Evolutionary conservation across 2,888 invertebrate genomes (phyloP).

Genomic region (Synanthedon formicaeformis): DNA sequence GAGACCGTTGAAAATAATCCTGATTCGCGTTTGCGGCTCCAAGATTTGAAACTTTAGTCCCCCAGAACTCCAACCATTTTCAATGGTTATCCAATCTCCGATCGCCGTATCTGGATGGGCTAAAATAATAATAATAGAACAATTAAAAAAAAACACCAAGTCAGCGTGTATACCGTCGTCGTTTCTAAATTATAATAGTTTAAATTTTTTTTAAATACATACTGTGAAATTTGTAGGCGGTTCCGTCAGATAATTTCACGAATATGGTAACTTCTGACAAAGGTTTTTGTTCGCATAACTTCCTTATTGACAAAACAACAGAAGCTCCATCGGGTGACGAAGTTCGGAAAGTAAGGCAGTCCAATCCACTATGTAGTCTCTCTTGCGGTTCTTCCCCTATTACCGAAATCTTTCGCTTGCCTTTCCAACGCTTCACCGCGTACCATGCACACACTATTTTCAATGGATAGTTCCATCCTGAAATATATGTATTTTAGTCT

Average conservation of each 20-base stretch:
- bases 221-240: slow-evolving; percentile 39
- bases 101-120: slow-evolving; percentile 67
- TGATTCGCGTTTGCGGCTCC: slow-evolving; percentile 71
- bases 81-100: slow-evolving; percentile 33
- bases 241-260: slow-evolving; percentile 51
- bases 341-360: slow-evolving; percentile 60
- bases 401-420: slow-evolving; percentile 16
- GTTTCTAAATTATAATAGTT: background rate
- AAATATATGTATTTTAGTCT: slow-evolving; percentile 2
- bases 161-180: too few species aligned
- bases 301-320: slow-evolving; percentile 64
- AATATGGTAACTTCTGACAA: slow-evolving; percentile 69
- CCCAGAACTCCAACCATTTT: slow-evolving; percentile 65
- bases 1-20: slow-evolving; percentile 79
- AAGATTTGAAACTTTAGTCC: slow-evolving; percentile 73
- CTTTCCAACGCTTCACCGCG: slow-evolving; percentile 47
- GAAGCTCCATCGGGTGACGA: slow-evolving; percentile 68
- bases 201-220: slow-evolving; percentile 15
- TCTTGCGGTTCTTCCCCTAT: slow-evolving; percentile 30
- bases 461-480: slow-evolving; percentile 62
- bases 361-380: slow-evolving; percentile 35
- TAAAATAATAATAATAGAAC: slow-evolving; percentile 15
- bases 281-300: slow-evolving; percentile 47
- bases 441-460: slow-evolving; percentile 49
- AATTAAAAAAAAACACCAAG: too few species aligned